Percentiles rank a stretch among this genome's conserved stretches.
These are phyloP conservation scores for Drosophila limbata DNA, from an alignment of 2,888 invertebrate genomes.

Conservation along the genomic window DNA sequence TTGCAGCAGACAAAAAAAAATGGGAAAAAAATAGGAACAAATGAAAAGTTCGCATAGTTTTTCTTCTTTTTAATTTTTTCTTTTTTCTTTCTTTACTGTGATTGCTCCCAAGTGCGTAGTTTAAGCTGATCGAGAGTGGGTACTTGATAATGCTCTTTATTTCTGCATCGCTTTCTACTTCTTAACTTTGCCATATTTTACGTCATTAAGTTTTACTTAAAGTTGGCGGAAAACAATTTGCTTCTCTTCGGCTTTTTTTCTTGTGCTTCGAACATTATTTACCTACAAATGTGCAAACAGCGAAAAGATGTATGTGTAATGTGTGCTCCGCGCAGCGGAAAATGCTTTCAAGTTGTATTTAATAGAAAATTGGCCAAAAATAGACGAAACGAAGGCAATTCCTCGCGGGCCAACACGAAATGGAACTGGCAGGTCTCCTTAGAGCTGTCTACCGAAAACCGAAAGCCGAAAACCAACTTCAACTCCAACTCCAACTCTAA, in stretches of 20 bases:
- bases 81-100: conserved; percentile 41
- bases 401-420: conserved; percentile 54
- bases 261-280: conserved; percentile 55
- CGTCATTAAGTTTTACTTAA: conserved; percentile 70
- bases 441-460: conserved; percentile 54
- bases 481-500: not conserved
- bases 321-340: conserved; percentile 30
- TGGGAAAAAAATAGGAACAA: conserved; percentile 9
- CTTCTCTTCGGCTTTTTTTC: not conserved
- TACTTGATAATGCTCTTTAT: conserved; percentile 55
- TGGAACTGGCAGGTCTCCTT: conserved; percentile 64
- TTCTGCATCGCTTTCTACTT: conserved; percentile 10
- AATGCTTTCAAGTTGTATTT: conserved; percentile 56
- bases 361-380: conserved; percentile 38
- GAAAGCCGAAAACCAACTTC: not conserved
- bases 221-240: conserved; percentile 51
- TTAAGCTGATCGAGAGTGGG: conserved; percentile 75
- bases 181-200: conserved; percentile 72
- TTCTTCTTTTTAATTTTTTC: conserved; percentile 39
- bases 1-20: conserved; percentile 3
- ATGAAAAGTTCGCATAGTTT: conserved; percentile 62
- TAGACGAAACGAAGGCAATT: conserved; percentile 36
- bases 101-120: conserved; percentile 79
- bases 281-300: conserved; percentile 50
- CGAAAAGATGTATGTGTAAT: conserved; percentile 9